These are phyloP conservation scores for Diplazon laetatorius DNA, from an alignment of 2,888 invertebrate genomes.

Conservation along the genomic window DNA sequence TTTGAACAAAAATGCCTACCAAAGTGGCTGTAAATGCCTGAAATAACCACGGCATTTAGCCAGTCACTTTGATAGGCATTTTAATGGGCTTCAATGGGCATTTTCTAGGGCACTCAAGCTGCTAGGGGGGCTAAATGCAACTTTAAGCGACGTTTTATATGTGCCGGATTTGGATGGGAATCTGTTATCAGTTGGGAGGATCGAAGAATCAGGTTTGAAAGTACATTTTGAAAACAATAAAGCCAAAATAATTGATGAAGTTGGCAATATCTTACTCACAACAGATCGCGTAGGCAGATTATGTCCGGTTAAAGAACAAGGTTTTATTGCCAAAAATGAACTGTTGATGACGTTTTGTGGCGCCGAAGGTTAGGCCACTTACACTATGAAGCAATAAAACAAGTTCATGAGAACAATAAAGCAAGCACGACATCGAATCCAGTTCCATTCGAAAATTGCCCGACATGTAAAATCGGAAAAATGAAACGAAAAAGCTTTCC, in stretches of 20 bases:
- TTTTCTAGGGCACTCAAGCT: too few species aligned
- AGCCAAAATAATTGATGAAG: constrained; percentile 2
- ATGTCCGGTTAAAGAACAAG: background rate
- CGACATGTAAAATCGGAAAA: background rate
- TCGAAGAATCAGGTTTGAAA: background rate
- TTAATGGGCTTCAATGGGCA: too few species aligned
- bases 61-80: too few species aligned
- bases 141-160: too few species aligned
- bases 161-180: constrained; percentile 3
- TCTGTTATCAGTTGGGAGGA: background rate
- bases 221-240: constrained; percentile 6
- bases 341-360: background rate
- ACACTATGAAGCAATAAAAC: background rate
- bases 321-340: background rate
- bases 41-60: background rate
- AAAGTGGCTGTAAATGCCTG: background rate
- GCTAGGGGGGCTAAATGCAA: too few species aligned
- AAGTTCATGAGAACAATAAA: background rate
- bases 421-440: background rate
- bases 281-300: constrained; percentile 1
- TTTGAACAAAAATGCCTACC: constrained; percentile 9
- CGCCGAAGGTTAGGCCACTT: background rate
- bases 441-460: background rate
- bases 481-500: constrained; percentile 10
- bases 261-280: background rate